Evolutionary conservation across 2,888 invertebrate genomes (phyloP), one percentile per base, ranked within the genome.

Genomic region (Agapostemon virescens): DNA sequence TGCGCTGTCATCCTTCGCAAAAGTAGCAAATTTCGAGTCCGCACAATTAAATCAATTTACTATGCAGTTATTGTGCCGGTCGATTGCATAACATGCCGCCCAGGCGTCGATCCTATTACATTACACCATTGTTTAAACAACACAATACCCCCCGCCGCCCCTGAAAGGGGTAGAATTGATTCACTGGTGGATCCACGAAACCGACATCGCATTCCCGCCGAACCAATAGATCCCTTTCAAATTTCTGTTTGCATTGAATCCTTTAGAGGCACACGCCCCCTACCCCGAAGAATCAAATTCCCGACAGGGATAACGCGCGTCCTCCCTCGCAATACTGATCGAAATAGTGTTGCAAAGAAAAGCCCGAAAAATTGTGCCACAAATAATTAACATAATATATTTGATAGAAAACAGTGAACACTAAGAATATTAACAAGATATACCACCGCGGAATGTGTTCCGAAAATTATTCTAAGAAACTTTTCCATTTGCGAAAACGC

Each of bases 181-280:
- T 55, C 55, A 26, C 26, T 55, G 26, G 26, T 15, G 15, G 55
- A 55, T 55, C 55, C 26, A 55, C 55, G 55, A 55, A 55, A 55
- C 55, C 55, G 55, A 15, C 55, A 55, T 55, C 26, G 55, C 55
- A 26, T 15, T 55, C 55, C 55, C 26, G 55, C 26, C 55, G 55
- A 55, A 2, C 26, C 55, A 55, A 55, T 55, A 55, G 26, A 55
- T 26, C 55, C 55, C 26, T 55, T 55, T 55, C 26, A 55, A 55
- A 55, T 55, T 55, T 55, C 55, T 55, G 55, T 55, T 55, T 15
- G 55, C 55, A 55, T 55, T 55, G 55, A 55, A 55, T 26, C 55
- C 26, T 55, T 55, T 26, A 26, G 55, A 55, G 17, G 15, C 7
- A 9, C 26, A 17, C 26, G 6, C 26, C 55, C 17, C 55, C 26